Evolutionary conservation across 2,888 invertebrate species (phyloP), one percentile per base, ranked within the genome.

Genomic region (Pseudoips prasinana): DNA sequence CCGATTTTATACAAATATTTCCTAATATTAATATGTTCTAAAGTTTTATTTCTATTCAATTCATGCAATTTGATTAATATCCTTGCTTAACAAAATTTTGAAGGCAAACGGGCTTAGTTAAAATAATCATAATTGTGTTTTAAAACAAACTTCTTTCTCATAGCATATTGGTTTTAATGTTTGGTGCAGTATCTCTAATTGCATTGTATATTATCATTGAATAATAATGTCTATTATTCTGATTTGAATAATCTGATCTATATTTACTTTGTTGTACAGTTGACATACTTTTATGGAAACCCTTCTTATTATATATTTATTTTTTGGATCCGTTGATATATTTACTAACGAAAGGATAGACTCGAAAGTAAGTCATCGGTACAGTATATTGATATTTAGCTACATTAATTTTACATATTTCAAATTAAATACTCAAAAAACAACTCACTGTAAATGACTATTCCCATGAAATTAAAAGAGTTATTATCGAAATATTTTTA

Each of bases 121-220:
- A 65, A 76, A 63, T 73, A 70, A 67, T 68, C 64, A 67, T 73
- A 67, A 73, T 73, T 65, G 71, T 78, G 71, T 77, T 74, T 75
- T 61, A 61, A 67, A 70, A 64, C 60, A 71, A 65, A 68, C 64
- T 76, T 77, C 67, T 77, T 58, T 79, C 67, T 79, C 75, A 77
- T 76, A 78, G 79, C 75, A 78, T 83, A 80, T 73, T 83, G 78
- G 81, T 82, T 82, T 78, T 82, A 80, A 82, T 78, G 82, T 84
- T 86, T 87, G 87, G 86, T 84, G 85, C 87, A 86, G 88, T 79
- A 83, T 81, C 60, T 81, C 81, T 87, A 80, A 84, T 86, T 75
- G 81, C 87, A 86, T 87, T 87, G 87, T 86, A 86, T 77, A 87
- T 85, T 84, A 71, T 72, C 86, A 87, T 87, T 67, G 64, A 75